These are phyloP conservation scores for Epirrita christyi DNA, from an alignment of 2,888 invertebrate species.

Conservation along the genomic window DNA sequence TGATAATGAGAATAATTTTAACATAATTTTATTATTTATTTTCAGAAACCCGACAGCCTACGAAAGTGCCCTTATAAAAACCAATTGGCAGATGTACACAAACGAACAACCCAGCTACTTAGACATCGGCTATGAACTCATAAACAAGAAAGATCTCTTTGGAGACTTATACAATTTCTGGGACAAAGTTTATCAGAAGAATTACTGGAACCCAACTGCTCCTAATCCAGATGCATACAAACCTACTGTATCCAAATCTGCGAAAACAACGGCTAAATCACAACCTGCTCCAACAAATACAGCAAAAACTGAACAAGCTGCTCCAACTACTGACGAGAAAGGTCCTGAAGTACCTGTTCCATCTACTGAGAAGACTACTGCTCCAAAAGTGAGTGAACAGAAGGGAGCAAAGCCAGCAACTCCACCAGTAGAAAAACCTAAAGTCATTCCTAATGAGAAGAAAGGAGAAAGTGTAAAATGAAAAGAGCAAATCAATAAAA, in stretches of 20 bases:
- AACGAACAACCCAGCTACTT: constrained; percentile 61
- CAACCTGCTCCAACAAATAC: neutral
- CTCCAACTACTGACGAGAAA: constrained; percentile 10
- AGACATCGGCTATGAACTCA: constrained; percentile 58
- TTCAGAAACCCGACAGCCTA: constrained; percentile 72
- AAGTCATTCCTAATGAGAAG: neutral
- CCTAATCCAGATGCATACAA: constrained; percentile 35
- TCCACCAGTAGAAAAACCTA: neutral
- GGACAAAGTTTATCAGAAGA: constrained; percentile 65
- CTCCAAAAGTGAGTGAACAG: neutral
- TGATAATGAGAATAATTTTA: too few species aligned
- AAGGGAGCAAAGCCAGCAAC: neutral
- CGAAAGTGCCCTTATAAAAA: constrained; percentile 60
- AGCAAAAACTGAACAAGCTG: neutral
- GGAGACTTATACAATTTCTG: constrained; percentile 61
- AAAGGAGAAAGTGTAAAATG: neutral
- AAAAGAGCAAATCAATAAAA: too few species aligned
- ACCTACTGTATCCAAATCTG: constrained; percentile 15
- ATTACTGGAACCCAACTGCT: constrained; percentile 66
- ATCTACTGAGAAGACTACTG: neutral
- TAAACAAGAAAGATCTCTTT: constrained; percentile 59
- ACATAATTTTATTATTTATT: constrained; percentile 26
- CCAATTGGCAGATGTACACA: constrained; percentile 66
- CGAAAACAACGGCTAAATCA: constrained; percentile 2
- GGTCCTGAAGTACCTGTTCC: neutral